Percentiles rank a stretch among this genome's conserved stretches.
Conservation (phyloP, 2,888 invertebrate species). For the Neoitamus cyanurus region DNA sequence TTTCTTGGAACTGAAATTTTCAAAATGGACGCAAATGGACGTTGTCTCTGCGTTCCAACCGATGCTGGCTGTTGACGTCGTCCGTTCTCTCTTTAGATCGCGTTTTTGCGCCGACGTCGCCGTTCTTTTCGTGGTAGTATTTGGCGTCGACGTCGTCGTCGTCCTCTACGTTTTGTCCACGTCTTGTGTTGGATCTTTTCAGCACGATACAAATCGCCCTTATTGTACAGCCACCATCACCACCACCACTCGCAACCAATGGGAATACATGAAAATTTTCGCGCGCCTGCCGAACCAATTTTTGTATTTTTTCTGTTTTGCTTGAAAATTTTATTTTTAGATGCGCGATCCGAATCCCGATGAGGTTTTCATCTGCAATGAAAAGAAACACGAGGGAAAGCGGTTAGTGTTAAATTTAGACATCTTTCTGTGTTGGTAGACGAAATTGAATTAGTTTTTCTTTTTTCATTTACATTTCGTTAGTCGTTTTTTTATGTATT, state of each 20-base stretch:
- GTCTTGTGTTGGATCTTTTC: not conserved
- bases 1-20: not conserved
- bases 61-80: constrained; percentile 33
- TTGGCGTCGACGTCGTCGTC: not conserved
- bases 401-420: constrained; percentile 39
- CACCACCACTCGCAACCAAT: not conserved
- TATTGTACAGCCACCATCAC: not conserved
- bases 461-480: not conserved
- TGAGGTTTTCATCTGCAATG: constrained; percentile 23
- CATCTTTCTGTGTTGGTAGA: constrained; percentile 11
- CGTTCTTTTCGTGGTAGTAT: not conserved
- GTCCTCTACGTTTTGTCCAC: not conserved
- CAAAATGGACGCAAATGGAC: constrained; percentile 35
- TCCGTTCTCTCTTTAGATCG: not conserved
- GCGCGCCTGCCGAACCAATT: constrained; percentile 20
- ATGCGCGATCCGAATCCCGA: constrained; percentile 30
- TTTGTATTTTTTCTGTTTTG: not conserved
- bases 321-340: constrained; percentile 27
- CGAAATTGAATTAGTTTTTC: not conserved
- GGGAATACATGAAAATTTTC: constrained; percentile 14
- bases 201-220: not conserved
- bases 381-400: constrained; percentile 28
- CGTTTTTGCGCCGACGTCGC: not conserved
- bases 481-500: constrained; percentile 6
- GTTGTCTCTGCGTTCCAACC: constrained; percentile 20